Evolutionary conservation across 2,797 vertebrate species (phyloP).

Genomic region (Neostethus bicornis): DNA sequence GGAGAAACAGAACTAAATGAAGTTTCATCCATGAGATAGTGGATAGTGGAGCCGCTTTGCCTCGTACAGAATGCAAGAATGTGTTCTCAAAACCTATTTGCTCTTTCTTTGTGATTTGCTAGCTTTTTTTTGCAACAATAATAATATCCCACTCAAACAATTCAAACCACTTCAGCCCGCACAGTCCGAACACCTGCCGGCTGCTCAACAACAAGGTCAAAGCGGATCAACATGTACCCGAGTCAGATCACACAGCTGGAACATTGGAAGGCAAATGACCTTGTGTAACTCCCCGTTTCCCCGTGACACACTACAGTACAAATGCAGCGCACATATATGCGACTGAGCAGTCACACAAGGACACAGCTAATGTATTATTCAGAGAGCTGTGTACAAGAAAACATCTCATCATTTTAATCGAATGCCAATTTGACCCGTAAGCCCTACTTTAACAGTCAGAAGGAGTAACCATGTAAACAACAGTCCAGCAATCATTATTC

Average conservation of each 20-base stretch:
- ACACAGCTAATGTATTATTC: slow-evolving; percentile 32
- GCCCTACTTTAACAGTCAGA: neutral
- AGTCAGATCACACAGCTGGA: slow-evolving; percentile 51
- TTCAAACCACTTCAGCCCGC: neutral
- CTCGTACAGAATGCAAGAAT: neutral
- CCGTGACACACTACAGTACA: neutral
- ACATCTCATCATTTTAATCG: slow-evolving; percentile 13
- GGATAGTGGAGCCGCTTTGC: neutral
- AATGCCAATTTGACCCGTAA: slow-evolving; percentile 12
- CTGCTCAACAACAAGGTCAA: slow-evolving; percentile 52
- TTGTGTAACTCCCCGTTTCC: slow-evolving; percentile 12
- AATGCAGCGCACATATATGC: neutral
- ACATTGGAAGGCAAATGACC: slow-evolving; percentile 44
- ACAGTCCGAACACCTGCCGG: slow-evolving; percentile 5
- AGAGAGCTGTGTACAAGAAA: slow-evolving; percentile 7
- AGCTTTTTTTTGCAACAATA: neutral
- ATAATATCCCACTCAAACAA: slow-evolving; percentile 4
- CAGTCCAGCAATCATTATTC: neutral
- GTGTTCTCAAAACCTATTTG: neutral
- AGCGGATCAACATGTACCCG: slow-evolving; percentile 30
- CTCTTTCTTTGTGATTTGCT: neutral
- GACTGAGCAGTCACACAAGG: neutral
- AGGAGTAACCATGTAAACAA: slow-evolving; percentile 4
- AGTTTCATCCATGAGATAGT: slow-evolving; percentile 21
- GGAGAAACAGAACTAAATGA: slow-evolving; percentile 27